Base-by-base conservation (phyloP, 2,113 vertebrate species). In the Chaenocephalus aceratus region DNA sequence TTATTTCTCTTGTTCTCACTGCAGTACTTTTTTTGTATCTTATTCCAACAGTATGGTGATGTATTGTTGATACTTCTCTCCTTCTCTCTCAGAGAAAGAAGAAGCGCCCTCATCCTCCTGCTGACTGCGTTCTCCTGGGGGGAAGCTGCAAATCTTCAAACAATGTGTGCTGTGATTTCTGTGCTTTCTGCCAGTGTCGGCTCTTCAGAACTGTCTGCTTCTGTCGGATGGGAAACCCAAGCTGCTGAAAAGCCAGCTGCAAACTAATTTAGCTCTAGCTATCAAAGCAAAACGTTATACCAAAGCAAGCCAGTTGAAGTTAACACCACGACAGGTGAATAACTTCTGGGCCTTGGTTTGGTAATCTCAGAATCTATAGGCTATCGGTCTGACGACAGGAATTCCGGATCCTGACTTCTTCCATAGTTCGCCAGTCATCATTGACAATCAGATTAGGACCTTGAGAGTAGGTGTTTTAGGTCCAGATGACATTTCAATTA, bases 121-220 rank as follows among this genome's bases (percentile, higher is more conserved):
- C 85, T 0, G 89, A 96, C 87, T 98, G 97, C 11, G 91, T 97
- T 73, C 93, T 96, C 14, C 88, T 96, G 59, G 93, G 94, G 88
- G 90, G 86, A 82, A 95, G 88, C 94, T 98, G 97, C 92, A 96
- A 93, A 72, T 92, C 95, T 1, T 87, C 93, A 0, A 86, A 89
- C 54, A 92, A 81, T 0, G 91, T 94, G 3, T 98, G 97, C 88
- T 98, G 97, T 34, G 92, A 96, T 26, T 93, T 91, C 58, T 98
- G 97, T 23, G 96, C 96, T 45, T 87, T 95, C 70, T 98, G 97
- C 91, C 94, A 95, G 46, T 98, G 97, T 70, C 93, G 94, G 3
- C 88, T 98, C 77, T 97, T 98, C 84, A 93, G 95, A 81, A 97
- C 96, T 0, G 89, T 94, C 62, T 97, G 97, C 85, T 92, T 87